Evolutionary conservation across 2,113 vertebrate species (phyloP).

Genomic region (Talpa occidentalis): DNA sequence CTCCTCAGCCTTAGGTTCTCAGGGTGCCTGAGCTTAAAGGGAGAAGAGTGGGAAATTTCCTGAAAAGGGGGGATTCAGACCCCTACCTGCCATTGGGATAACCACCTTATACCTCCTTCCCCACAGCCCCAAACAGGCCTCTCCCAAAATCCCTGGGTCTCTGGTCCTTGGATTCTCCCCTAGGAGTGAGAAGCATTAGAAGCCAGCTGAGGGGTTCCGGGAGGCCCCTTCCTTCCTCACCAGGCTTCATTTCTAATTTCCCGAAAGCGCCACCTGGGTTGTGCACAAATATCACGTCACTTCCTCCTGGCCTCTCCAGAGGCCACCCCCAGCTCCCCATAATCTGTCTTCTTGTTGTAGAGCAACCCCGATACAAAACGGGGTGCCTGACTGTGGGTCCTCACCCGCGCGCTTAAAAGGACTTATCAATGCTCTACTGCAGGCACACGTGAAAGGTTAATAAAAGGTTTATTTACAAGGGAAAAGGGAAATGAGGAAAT

Average conservation of each 20-base stretch:
- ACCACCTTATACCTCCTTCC: rapidly evolving
- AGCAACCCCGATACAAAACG: too few species aligned
- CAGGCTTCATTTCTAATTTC: background rate
- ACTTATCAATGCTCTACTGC: too few species aligned
- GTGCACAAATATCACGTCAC: background rate
- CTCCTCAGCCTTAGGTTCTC: background rate
- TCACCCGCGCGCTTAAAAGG: too few species aligned
- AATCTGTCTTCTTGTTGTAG: too few species aligned
- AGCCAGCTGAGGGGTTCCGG: too few species aligned
- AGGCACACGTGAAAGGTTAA: too few species aligned
- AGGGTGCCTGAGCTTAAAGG: background rate
- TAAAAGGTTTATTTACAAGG: too few species aligned
- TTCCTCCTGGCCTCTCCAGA: rapidly evolving
- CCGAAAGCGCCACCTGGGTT: background rate
- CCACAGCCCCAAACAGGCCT: background rate
- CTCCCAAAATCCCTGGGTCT: background rate
- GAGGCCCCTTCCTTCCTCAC: too few species aligned
- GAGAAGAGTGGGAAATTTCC: background rate
- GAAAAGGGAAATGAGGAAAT: too few species aligned
- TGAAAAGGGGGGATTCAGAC: background rate
- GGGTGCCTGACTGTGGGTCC: too few species aligned
- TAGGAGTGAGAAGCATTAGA: too few species aligned
- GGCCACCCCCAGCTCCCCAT: too few species aligned
- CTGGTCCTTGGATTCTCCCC: background rate
- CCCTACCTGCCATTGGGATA: background rate